phyloP scores from a whole-genome alignment of 1,140 invertebrate species.

The Trichoplusia ni region DNA sequence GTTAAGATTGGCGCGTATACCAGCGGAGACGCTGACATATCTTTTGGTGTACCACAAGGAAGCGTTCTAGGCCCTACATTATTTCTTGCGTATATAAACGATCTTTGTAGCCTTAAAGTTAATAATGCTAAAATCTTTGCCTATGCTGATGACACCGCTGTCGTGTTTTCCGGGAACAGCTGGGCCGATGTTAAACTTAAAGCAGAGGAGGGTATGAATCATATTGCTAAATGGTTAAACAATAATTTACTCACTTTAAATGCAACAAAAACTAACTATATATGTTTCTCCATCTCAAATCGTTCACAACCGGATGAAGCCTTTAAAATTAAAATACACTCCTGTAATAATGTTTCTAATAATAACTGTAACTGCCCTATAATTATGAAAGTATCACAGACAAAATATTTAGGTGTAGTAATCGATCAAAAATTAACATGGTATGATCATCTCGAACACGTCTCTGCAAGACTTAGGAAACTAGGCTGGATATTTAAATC shows the following conservation, averaged over 20 bases:
- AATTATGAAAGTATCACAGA: background rate
- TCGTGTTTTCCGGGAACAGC: background rate
- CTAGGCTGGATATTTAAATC: background rate
- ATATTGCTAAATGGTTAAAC: background rate
- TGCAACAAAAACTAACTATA: slow-evolving; percentile 1
- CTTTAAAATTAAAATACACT: background rate
- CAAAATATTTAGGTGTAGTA: background rate
- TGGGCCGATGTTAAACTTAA: background rate
- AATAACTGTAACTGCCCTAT: background rate
- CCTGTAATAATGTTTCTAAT: background rate
- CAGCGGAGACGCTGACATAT: background rate
- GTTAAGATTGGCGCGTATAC: background rate
- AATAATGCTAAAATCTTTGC: background rate
- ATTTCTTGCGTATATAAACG: background rate
- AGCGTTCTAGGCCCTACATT: background rate
- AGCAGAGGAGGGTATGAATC: background rate
- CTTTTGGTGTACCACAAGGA: background rate
- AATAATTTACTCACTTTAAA: background rate
- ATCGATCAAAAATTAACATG: background rate
- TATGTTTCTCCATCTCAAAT: background rate
- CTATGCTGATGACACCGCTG: slow-evolving; percentile 2
- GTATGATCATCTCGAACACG: background rate
- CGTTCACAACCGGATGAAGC: background rate
- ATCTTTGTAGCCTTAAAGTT: background rate
- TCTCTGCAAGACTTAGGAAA: background rate